Conservation (phyloP, 2,797 vertebrate genomes). For the Cyclura pinguis region DNA sequence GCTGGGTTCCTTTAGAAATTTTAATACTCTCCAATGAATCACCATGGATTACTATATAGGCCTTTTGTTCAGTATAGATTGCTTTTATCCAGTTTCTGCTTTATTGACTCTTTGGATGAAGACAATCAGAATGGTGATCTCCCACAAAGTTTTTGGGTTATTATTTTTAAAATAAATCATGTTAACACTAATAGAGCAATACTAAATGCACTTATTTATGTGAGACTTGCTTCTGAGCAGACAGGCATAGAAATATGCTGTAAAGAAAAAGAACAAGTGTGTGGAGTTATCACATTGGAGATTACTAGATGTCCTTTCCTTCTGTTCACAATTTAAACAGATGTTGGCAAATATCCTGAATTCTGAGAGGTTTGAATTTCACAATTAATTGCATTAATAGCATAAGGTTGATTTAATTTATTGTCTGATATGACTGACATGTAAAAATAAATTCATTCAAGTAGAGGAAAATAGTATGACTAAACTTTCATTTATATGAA, state of each 20-base stretch:
- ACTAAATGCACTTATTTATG: neutral
- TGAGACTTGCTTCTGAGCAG: neutral
- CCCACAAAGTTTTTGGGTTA: neutral
- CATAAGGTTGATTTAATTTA: neutral
- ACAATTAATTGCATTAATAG: neutral
- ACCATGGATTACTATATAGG: too few relatives aligned
- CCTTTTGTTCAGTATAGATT: too few relatives aligned
- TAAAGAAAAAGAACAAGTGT: neutral
- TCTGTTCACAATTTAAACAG: neutral
- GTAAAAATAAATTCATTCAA: conserved; percentile 60
- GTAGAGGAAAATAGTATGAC: conserved; percentile 32
- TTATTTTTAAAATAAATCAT: neutral
- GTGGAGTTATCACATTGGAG: neutral
- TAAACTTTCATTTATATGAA: conserved; percentile 62
- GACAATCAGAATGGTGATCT: neutral
- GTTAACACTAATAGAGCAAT: neutral
- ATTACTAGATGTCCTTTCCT: neutral
- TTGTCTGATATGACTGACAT: conserved; percentile 52
- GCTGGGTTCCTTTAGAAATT: too few relatives aligned
- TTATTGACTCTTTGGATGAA: conserved; percentile 17
- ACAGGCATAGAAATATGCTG: neutral
- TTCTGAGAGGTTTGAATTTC: neutral
- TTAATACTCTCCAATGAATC: too few relatives aligned
- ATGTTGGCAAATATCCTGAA: neutral
- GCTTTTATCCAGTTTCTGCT: neutral